A percentile compares a stretch with the other conserved stretches of the same genome.
These are phyloP conservation scores for Pyrgus malvae DNA, from an alignment of 2,888 invertebrate species.

Conservation along the genomic window DNA sequence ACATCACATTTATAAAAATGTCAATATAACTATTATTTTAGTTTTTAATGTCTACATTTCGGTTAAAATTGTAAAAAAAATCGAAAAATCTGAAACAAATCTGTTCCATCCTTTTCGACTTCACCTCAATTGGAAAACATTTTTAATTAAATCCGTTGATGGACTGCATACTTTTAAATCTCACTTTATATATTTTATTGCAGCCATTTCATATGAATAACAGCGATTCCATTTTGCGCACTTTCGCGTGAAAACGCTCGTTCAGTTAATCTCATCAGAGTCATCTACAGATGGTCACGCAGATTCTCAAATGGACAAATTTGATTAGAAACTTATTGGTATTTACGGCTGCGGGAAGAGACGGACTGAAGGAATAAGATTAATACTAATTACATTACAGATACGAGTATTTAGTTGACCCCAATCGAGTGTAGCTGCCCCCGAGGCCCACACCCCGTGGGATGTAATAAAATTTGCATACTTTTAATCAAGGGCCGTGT, in stretches of 20 bases:
- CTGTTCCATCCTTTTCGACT: constrained; percentile 3
- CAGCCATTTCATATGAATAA: no score
- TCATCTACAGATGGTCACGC: neutral
- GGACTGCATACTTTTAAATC: constrained; percentile 17
- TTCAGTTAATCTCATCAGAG: neutral
- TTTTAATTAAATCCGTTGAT: constrained; percentile 24
- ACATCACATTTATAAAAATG: no score
- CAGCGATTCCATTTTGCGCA: no score
- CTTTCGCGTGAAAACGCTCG: neutral
- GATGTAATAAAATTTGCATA: constrained; percentile 83
- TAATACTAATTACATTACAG: constrained; percentile 45
- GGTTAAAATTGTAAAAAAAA: no score
- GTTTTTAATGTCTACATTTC: no score
- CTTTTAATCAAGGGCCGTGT: constrained; percentile 83
- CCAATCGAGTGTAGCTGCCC: constrained; percentile 49
- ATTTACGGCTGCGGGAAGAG: constrained; percentile 20
- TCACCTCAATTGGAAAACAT: constrained; percentile 16
- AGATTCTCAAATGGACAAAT: constrained; percentile 12
- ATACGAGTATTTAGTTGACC: constrained; percentile 45
- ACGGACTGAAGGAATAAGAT: constrained; percentile 33
- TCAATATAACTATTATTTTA: no score
- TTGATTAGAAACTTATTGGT: constrained; percentile 27
- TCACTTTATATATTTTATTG: constrained; percentile 15
- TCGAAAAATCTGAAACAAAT: constrained; percentile 6
- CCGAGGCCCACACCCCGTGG: constrained; percentile 56